These are phyloP conservation scores for Harmothoe impar DNA, from an alignment of 2,888 invertebrate species.

Conservation along the genomic window DNA sequence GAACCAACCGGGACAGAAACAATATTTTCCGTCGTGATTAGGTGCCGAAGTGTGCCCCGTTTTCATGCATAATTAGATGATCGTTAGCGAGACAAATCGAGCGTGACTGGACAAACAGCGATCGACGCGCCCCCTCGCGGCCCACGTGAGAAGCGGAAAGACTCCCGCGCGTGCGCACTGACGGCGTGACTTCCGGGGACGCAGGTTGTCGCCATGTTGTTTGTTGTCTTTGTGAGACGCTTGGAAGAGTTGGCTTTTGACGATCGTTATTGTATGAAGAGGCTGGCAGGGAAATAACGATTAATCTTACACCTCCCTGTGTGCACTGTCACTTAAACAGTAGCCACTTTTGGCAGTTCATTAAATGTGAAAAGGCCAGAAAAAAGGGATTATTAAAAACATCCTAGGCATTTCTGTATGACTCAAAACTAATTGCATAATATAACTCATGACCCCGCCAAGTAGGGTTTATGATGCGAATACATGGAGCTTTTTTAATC, in stretches of 20 bases:
- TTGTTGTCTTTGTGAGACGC: slow-evolving; percentile 32
- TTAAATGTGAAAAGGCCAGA: background rate
- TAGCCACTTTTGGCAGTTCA: background rate
- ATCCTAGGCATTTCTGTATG: too few species aligned
- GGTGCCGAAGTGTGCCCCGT: slow-evolving; percentile 49
- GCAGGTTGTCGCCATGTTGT: slow-evolving; percentile 4
- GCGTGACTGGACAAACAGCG: slow-evolving; percentile 49
- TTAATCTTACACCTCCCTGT: background rate
- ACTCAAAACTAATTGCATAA: too few species aligned
- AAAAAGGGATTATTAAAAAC: too few species aligned
- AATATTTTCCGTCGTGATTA: slow-evolving; percentile 41
- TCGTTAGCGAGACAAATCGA: slow-evolving; percentile 52
- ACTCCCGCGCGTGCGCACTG: slow-evolving; percentile 5
- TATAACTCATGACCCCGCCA: too few species aligned
- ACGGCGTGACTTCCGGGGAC: slow-evolving; percentile 22
- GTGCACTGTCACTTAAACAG: background rate
- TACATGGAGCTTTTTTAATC: too few species aligned
- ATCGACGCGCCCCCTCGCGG: slow-evolving; percentile 6
- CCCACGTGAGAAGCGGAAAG: slow-evolving; percentile 25
- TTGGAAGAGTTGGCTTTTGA: background rate
- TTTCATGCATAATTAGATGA: slow-evolving; percentile 58
- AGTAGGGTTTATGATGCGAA: too few species aligned
- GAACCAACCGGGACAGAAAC: background rate
- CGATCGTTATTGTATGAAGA: background rate
- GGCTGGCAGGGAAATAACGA: background rate